Evolutionary conservation across 1,140 invertebrate species (phyloP).

Genomic region (Caerostris darwini): DNA sequence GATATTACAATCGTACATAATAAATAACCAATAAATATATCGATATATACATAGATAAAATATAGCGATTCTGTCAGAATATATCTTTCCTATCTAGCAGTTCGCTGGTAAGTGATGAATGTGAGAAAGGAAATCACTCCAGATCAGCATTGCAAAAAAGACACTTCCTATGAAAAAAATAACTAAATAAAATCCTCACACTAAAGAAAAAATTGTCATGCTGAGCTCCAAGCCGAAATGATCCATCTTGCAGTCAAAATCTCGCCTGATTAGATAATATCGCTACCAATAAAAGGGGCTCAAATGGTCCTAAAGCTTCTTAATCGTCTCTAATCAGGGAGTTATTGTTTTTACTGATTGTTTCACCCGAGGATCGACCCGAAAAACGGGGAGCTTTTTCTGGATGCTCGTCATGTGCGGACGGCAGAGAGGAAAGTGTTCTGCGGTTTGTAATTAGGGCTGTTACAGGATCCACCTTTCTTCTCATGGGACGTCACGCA

Average conservation of each 20-base stretch:
- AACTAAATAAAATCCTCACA: neutral
- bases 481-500: slow-evolving; percentile 70
- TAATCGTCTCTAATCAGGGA: slow-evolving; percentile 38
- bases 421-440: slow-evolving; percentile 62
- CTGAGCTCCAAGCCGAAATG: neutral
- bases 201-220: slow-evolving; percentile 13
- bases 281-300: neutral
- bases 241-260: slow-evolving; percentile 9
- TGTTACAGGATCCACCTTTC: slow-evolving; percentile 75
- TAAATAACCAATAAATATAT: too few relatives aligned
- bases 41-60: too few relatives aligned
- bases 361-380: neutral
- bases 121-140: too few relatives aligned
- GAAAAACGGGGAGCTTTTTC: neutral
- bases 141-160: too few relatives aligned
- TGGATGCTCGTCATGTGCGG: slow-evolving; percentile 56
- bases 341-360: slow-evolving; percentile 57
- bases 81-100: too few relatives aligned
- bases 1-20: too few relatives aligned
- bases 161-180: neutral
- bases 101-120: too few relatives aligned
- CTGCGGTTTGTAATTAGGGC: slow-evolving; percentile 78
- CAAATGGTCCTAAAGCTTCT: neutral
- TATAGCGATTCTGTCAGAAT: too few relatives aligned
- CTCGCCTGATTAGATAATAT: neutral